These are phyloP conservation scores for Mesorhabditis sp. DNA, from an alignment of 2,888 invertebrate species.

Conservation along the genomic window DNA sequence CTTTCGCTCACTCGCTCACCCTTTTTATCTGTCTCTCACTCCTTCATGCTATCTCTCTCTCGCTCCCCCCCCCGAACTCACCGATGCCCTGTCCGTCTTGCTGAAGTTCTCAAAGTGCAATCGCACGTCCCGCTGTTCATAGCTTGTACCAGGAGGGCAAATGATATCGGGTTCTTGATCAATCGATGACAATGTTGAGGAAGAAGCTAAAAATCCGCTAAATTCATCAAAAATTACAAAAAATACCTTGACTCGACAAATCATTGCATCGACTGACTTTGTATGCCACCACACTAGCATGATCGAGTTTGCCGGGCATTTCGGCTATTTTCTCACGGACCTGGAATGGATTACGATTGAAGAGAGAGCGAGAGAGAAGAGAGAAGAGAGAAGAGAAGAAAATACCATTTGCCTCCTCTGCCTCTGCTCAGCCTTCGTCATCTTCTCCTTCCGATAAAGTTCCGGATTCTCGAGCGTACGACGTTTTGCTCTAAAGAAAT, in stretches of 20 bases:
- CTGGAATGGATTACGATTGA: background rate
- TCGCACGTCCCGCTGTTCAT: conserved; percentile 4
- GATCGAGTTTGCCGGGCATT: conserved; percentile 83
- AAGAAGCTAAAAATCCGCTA: background rate
- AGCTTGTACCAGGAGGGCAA: background rate
- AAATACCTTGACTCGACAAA: background rate
- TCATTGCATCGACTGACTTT: conserved; percentile 67
- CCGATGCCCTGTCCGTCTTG: conserved; percentile 8
- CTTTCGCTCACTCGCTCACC: too few species aligned
- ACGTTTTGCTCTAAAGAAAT: conserved; percentile 70
- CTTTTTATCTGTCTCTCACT: too few species aligned
- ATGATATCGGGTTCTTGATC: background rate
- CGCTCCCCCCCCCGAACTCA: background rate
- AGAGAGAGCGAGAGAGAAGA: background rate
- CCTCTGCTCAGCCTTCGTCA: conserved; percentile 33
- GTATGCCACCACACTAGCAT: conserved; percentile 74
- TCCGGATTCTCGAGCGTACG: conserved; percentile 78
- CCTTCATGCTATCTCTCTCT: too few species aligned
- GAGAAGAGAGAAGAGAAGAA: background rate
- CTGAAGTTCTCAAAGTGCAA: conserved; percentile 15
- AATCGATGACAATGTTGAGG: background rate
- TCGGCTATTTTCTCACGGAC: conserved; percentile 74
- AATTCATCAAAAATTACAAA: background rate
- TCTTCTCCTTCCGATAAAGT: conserved; percentile 64
- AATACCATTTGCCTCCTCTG: background rate